Conservation (phyloP, 2,113 vertebrate species). For the Epinephelus lanceolatus region DNA sequence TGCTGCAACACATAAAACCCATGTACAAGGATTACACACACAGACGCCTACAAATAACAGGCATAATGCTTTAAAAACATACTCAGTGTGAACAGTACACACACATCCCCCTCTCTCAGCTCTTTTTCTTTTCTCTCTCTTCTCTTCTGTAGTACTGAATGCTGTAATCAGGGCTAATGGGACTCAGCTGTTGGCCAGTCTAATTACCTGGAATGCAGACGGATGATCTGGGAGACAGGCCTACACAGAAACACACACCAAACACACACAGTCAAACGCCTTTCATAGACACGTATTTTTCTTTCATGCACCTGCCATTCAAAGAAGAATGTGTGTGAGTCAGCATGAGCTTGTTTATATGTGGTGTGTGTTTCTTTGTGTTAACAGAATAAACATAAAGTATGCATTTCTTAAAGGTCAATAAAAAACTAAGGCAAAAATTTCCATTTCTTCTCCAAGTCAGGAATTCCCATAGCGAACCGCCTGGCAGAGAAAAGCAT, state of each 20-base stretch:
- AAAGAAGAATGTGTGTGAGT: conserved; percentile 9
- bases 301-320: conserved; percentile 50
- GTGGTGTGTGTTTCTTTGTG: conserved; percentile 10
- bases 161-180: conserved; percentile 83
- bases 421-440: conserved; percentile 24
- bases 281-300: conserved; percentile 9
- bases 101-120: conserved; percentile 1
- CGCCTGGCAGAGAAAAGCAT: conserved; percentile 11
- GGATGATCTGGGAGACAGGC: conserved; percentile 68
- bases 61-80: conserved; percentile 20
- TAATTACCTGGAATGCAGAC: conserved; percentile 85
- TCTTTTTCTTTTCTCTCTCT: conserved; percentile 39
- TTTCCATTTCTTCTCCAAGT: conserved; percentile 27
- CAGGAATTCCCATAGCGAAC: conserved; percentile 15
- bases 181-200: conserved; percentile 83
- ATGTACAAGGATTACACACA: conserved; percentile 27
- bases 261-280: background rate
- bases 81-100: background rate
- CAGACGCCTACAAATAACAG: conserved; percentile 35
- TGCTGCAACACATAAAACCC: conserved; percentile 6
- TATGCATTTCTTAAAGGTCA: conserved; percentile 45
- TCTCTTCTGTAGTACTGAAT: conserved; percentile 66
- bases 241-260: conserved; percentile 27
- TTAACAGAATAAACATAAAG: conserved; percentile 13
- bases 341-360: conserved; percentile 4